A percentile compares a stretch with the other conserved stretches of the same genome.
These are phyloP conservation scores for Squalus acanthias DNA, from an alignment of 2,797 vertebrate species.

Conservation along the genomic window DNA sequence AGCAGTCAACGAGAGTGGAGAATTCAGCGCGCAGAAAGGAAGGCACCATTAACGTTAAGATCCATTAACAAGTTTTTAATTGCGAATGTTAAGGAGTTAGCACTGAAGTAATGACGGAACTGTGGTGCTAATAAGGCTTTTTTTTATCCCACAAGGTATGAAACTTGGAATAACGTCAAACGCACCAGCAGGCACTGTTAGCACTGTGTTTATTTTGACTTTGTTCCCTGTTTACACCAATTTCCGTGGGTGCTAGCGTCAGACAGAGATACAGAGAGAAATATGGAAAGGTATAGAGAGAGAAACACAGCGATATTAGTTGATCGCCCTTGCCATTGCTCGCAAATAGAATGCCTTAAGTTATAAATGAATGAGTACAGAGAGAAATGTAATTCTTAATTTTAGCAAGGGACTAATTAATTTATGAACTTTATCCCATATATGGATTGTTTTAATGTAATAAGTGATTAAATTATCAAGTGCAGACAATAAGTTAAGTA, in stretches of 20 bases:
- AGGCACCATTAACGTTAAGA: neutral
- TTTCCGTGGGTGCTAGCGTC: neutral
- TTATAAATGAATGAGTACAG: constrained; percentile 19
- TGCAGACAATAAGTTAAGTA: neutral
- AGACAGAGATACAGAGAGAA: neutral
- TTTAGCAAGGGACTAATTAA: neutral
- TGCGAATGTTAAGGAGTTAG: neutral
- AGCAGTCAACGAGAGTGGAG: too few species aligned
- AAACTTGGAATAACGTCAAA: neutral
- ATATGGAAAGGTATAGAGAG: neutral
- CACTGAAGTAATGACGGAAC: neutral
- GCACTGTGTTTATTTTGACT: neutral
- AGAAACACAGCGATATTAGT: neutral
- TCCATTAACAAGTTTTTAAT: neutral
- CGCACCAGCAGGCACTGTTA: neutral
- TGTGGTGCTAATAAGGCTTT: neutral
- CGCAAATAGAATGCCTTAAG: neutral
- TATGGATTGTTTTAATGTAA: neutral
- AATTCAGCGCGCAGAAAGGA: neutral
- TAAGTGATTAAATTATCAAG: constrained; percentile 26
- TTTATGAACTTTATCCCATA: neutral
- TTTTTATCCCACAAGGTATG: neutral
- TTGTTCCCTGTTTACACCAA: neutral
- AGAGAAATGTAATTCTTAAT: constrained; percentile 13
- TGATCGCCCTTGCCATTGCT: neutral